Conservation (phyloP, 92 coral and sea anemone species). For the Blastomussa wellsi region DNA sequence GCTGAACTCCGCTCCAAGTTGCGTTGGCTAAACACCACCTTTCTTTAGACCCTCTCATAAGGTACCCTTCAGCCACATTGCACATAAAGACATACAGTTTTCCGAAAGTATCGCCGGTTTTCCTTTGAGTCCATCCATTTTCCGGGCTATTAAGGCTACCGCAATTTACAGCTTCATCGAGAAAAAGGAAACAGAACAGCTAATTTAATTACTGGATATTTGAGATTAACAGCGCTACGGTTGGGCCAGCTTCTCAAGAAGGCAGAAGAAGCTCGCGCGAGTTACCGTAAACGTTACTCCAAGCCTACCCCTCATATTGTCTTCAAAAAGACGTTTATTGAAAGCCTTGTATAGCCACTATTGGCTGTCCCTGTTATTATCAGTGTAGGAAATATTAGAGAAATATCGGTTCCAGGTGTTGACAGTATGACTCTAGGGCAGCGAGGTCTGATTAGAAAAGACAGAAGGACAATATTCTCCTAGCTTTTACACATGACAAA, state of each 20-base stretch:
- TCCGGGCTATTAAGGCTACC: conserved; percentile 57
- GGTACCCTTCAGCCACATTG: conserved; percentile 61
- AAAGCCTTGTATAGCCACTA: no score
- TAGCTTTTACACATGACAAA: no score
- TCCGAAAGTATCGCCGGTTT: conserved; percentile 67
- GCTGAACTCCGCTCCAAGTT: conserved; percentile 77
- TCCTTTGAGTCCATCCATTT: conserved; percentile 52
- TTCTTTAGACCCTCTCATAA: conserved; percentile 55
- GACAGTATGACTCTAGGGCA: no score
- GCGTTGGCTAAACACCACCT: conserved; percentile 76
- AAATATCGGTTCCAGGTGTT: no score
- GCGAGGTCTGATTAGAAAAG: no score
- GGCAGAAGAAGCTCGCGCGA: no score
- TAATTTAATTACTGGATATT: background rate
- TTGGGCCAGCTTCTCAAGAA: background rate
- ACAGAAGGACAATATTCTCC: no score
- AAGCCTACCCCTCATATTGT: no score
- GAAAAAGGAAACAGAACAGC: background rate
- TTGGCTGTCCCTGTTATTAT: no score
- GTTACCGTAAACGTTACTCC: no score
- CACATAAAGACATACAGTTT: conserved; percentile 62
- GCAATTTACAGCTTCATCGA: conserved; percentile 71
- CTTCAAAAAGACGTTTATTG: no score
- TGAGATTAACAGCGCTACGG: background rate
- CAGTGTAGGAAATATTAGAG: no score